Conservation (phyloP, 2,888 invertebrate genomes). For the Elegia similella region DNA sequence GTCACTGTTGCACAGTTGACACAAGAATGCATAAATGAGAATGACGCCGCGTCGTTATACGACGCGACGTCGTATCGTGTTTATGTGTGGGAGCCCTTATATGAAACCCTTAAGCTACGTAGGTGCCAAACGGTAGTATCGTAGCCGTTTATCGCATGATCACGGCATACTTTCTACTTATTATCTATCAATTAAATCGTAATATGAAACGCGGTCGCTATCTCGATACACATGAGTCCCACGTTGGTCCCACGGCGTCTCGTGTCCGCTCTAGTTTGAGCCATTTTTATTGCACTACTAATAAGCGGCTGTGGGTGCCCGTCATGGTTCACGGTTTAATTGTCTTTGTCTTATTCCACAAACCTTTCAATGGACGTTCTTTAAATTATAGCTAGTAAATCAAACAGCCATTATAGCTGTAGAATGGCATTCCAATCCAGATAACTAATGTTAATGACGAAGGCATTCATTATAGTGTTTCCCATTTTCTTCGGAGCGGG, state of each 20-base stretch:
- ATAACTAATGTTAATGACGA: background rate
- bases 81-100: no score
- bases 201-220: background rate
- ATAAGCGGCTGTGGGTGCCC: slow-evolving; percentile 39
- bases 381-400: slow-evolving; percentile 1
- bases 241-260: slow-evolving; percentile 23
- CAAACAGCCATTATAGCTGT: slow-evolving; percentile 1
- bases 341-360: slow-evolving; percentile 28
- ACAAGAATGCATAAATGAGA: no score
- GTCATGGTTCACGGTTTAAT: slow-evolving; percentile 43
- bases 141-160: background rate
- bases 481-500: no score
- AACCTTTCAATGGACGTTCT: slow-evolving; percentile 12
- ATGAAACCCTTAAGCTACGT: no score
- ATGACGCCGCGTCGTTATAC: no score
- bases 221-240: slow-evolving; percentile 15
- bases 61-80: no score
- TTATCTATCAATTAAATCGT: background rate
- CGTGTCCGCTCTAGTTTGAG: slow-evolving; percentile 28
- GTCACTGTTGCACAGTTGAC: no score
- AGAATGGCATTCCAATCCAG: background rate
- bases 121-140: no score
- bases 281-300: slow-evolving; percentile 53
- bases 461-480: background rate
- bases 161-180: background rate